These are phyloP conservation scores for Stenurella melanura DNA, from an alignment of 2,888 invertebrate genomes.

Conservation along the genomic window DNA sequence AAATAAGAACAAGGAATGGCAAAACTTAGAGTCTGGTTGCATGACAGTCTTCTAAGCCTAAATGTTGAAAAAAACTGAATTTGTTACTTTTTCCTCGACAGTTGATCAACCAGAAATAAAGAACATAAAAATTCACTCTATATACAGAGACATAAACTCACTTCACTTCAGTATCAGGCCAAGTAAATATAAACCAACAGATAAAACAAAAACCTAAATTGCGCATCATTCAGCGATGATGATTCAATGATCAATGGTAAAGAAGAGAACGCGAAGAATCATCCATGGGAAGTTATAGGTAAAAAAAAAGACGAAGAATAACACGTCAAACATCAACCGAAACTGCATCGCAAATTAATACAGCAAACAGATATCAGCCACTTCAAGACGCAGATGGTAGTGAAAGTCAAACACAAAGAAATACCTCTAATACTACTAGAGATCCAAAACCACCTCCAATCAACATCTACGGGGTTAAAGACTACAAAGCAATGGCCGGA, in stretches of 20 bases:
- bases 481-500: background rate
- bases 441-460: background rate
- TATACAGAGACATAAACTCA: too few species aligned
- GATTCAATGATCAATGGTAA: background rate
- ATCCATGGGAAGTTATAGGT: background rate
- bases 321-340: background rate
- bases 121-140: too few species aligned
- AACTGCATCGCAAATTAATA: background rate
- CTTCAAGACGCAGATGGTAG: background rate
- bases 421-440: background rate
- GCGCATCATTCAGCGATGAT: background rate
- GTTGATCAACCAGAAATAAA: too few species aligned
- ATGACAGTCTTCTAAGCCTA: too few species aligned
- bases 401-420: background rate
- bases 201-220: background rate
- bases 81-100: too few species aligned
- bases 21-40: too few species aligned
- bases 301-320: background rate
- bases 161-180: background rate
- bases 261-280: background rate
- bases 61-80: too few species aligned
- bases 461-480: background rate
- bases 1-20: too few species aligned
- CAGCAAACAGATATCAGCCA: background rate
- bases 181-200: background rate